Percentiles rank a stretch among this genome's conserved stretches.
These are phyloP conservation scores for Struthidea cinerea DNA, from an alignment of 2,113 vertebrate species.

Conservation along the genomic window DNA sequence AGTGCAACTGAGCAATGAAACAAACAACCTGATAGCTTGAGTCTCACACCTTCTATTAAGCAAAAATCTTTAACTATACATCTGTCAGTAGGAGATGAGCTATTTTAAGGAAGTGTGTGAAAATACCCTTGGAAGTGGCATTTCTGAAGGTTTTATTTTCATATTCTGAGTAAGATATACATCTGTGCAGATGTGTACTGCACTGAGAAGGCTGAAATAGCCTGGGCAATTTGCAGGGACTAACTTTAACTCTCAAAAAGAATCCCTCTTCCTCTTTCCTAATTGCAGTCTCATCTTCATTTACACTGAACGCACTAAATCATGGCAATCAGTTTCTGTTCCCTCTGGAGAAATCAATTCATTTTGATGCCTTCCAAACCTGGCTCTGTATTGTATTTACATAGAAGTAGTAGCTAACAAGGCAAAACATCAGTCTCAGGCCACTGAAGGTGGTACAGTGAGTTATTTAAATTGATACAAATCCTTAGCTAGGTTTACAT, in stretches of 20 bases:
- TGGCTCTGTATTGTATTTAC: neutral
- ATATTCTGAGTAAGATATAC: neutral
- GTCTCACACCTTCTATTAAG: neutral
- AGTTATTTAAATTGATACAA: neutral
- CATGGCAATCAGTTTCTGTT: neutral
- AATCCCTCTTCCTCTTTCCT: neutral
- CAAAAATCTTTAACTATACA: neutral
- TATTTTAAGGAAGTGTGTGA: neutral
- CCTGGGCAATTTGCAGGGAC: neutral
- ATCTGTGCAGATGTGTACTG: neutral
- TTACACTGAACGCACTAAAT: neutral
- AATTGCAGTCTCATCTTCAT: neutral
- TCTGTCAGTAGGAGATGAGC: neutral
- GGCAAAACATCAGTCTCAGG: neutral
- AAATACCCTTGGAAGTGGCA: neutral
- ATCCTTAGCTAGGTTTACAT: neutral
- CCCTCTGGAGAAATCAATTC: neutral
- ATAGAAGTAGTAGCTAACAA: neutral
- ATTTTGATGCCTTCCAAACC: neutral
- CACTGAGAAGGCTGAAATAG: neutral
- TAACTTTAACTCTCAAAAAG: neutral
- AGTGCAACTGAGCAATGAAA: neutral
- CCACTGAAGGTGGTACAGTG: neutral
- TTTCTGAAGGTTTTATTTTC: neutral
- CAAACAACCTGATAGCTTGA: neutral